Evolutionary conservation across 2,888 invertebrate species (phyloP), one percentile per base, ranked within the genome.

Genomic region (Callinectes sapidus): DNA sequence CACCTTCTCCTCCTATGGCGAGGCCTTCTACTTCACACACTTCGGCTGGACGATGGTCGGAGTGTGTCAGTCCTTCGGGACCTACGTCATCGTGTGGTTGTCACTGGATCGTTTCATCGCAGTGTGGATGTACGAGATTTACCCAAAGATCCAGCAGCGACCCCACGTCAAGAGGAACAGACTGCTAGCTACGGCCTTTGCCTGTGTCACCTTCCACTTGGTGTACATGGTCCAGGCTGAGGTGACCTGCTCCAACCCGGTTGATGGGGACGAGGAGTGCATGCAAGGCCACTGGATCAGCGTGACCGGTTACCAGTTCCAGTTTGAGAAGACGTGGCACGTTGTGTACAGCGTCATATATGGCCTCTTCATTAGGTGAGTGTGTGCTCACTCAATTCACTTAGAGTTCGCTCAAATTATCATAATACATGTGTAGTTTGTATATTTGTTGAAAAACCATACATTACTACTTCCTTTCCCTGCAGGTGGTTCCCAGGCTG

Each of bases 41-140:
- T 89, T 91, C 39, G 91, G 91, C 66, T 91, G 91, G 91, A 48
- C 87, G 23, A 6, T 91, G 48, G 77, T 91, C 48, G 91, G 91
- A 16, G 87, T 91, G 35, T n/a, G 32, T 48, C 91, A 91, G 39
- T 14, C 87, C 10, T 6, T 87, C 28, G 91, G 91, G 10, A 87
- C 77, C 13, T 91, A 91, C 91, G 71, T 77, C 32, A 91, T 91
- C 54, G 55, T 91, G 10, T 91, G 91, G 91, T 54, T 91, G 42
- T 87, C 91, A 71, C n/a, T 91, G 1, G 91, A 91, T 54, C 91
- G 91, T 35, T 91, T 91, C 87, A 77, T 91, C 16, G 91, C 91
- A 35, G 87, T 91, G 42, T 91, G 90, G 90, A 61, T 86, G 86
- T 86, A 86, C 55, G 48, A 61, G 23, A 55, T 90, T 23, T 90